Base-by-base conservation (phyloP, 1,140 invertebrate species). In the Chrysoperla carnea region DNA sequence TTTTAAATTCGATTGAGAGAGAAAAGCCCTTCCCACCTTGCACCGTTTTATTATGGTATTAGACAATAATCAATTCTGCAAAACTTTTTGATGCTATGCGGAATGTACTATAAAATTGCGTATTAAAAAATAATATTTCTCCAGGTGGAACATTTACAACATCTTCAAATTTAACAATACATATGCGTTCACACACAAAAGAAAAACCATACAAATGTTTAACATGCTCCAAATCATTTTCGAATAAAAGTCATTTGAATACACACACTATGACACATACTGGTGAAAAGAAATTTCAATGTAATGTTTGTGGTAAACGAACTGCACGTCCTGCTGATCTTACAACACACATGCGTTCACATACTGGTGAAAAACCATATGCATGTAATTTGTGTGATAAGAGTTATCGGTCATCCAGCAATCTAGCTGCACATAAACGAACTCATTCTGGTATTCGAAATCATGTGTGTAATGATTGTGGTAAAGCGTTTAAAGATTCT, bases 341-440 rank as follows among this genome's bases (percentile, higher is more conserved):
- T n/a, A 65, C 61, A 48, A 62, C 57, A 17, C 68, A 68, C 43
- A 64, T 68, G 59, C 50, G 63, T 36, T 62, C 58, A 6, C 67
- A 68, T 41, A 64, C 61, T 35, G 62, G 60, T 54, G 41, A 67
- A 62, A 50, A 66, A 40, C 57, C 61, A 29, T 70, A 68, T 39
- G 57, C 60, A 56, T 70, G 68, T 49, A 62, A 66, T 23, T 56
- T 65, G 53, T 70, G 68, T 44, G 59, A 59, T 1, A 67, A 67
- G 28, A 50, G 59, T 38, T 70, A 68, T 44, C 49, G 64, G 5
- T 66, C 64, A 44, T 66, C 63, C 42, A 66, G 64, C 41, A 69
- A 69, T 49, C 51, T 70, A 15, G 66, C 68, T n/a, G 60, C 58
- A 39, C 68, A 70, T 42, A 63, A 66, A 47, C 57, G 57, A 42